phyloP scores from a whole-genome alignment of 2,797 vertebrate species.

The Macroramphosus scolopax region DNA sequence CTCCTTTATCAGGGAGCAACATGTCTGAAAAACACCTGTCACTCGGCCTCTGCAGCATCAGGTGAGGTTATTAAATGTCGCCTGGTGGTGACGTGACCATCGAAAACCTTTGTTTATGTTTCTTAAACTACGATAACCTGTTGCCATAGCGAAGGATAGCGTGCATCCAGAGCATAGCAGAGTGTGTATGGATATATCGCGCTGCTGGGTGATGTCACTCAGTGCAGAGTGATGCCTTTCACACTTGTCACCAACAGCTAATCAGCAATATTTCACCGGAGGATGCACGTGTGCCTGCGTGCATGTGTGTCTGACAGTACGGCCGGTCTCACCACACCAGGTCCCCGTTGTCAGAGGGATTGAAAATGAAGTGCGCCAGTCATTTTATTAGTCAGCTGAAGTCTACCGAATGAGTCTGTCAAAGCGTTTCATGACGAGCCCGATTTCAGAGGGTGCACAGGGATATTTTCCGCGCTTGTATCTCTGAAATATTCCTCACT shows the following conservation, averaged over 20 bases:
- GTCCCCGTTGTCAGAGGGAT: too few relatives aligned
- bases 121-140: slow-evolving; percentile 15
- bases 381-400: slow-evolving; percentile 19
- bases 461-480: too few relatives aligned
- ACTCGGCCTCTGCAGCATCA: too few relatives aligned
- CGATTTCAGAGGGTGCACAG: background rate
- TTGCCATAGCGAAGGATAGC: slow-evolving; percentile 15
- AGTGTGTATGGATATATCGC: too few relatives aligned
- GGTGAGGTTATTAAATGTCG: slow-evolving; percentile 10
- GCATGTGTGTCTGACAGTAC: slow-evolving; percentile 7
- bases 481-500: slow-evolving; percentile 2
- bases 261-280: slow-evolving; percentile 52
- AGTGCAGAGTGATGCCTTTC: slow-evolving; percentile 56
- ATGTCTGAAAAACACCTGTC: background rate
- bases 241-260: slow-evolving; percentile 68
- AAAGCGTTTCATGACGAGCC: background rate
- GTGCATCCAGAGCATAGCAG: slow-evolving; percentile 18
- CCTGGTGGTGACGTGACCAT: too few relatives aligned
- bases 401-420: slow-evolving; percentile 2
- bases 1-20: too few relatives aligned
- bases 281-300: slow-evolving; percentile 20
- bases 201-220: slow-evolving; percentile 28
- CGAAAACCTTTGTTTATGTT: slow-evolving; percentile 33
- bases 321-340: background rate
- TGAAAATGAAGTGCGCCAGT: slow-evolving; percentile 34